Evolutionary conservation across 1,140 invertebrate genomes (phyloP), one percentile per base, ranked within the genome.

Genomic region (Penaeus vannamei): DNA sequence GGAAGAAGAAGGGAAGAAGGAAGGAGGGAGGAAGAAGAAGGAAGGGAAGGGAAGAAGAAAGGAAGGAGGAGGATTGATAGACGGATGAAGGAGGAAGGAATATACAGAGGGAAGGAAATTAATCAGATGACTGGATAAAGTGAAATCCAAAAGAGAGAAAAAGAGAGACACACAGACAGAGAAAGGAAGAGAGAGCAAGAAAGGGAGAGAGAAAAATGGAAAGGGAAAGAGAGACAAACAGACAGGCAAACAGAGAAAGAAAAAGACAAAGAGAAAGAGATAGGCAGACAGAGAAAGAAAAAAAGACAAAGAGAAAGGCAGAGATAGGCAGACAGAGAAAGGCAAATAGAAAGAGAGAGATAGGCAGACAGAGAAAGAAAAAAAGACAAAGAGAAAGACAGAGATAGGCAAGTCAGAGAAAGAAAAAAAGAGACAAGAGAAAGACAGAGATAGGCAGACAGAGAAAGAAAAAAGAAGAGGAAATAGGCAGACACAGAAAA

Each of bases 151-250:
- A 2, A 77, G 26, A 77, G 17, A 77, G 26, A 77, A 5, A 77
- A 5, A 77, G 26, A 76, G 14, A 76, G n/a, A 76, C 69, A 76
- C 69, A 76, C 69, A 76, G 14, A 12, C 69, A 26, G 69, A 76
- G n/a, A 23, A 12, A 12, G n/a, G 36, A 32, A 17, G 69, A 17
- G 69, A 26, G n/a, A 76, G 36, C 14, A 26, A 17, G 69, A 17
- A 32, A 17, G n/a, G n/a, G n/a, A n/a, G n/a, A n/a, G n/a, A n/a
- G n/a, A n/a, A n/a, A n/a, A n/a, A n/a, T n/a, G n/a, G n/a, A n/a
- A n/a, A n/a, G n/a, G n/a, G n/a, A n/a, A n/a, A n/a, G n/a, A n/a
- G n/a, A n/a, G n/a, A n/a, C n/a, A n/a, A n/a, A n/a, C n/a, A 53
- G 66, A 32, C n/a, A 64, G 85, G 29, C 26, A 4, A 1, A 77